Conservation (phyloP, 1,140 invertebrate genomes). For the Nephila pilipes region DNA sequence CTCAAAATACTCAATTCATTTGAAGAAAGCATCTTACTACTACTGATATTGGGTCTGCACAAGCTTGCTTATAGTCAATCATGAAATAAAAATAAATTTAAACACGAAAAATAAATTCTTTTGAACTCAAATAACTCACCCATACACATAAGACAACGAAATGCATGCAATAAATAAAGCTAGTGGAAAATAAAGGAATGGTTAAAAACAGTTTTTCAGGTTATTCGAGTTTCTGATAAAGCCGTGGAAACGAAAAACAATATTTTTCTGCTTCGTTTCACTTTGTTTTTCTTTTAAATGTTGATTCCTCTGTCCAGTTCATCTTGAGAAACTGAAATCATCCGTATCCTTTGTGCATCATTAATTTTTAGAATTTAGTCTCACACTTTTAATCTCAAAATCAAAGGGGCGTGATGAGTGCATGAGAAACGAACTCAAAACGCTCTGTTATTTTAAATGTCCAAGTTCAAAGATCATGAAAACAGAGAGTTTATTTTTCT, state of each 20-base stretch:
- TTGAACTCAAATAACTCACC: neutral
- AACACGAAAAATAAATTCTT: neutral
- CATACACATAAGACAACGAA: neutral
- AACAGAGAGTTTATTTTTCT: neutral
- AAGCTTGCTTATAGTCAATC: too few species aligned
- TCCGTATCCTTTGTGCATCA: conserved; percentile 9
- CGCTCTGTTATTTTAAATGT: neutral
- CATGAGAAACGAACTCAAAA: neutral
- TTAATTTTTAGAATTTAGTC: conserved; percentile 22
- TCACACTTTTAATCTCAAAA: conserved; percentile 1
- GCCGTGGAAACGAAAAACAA: neutral
- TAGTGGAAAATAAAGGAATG: neutral
- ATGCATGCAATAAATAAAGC: neutral
- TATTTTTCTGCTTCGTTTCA: neutral
- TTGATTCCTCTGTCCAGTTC: neutral
- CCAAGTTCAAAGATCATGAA: neutral
- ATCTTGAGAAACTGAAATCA: neutral
- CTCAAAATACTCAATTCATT: too few species aligned
- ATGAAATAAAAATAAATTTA: neutral
- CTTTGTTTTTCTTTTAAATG: neutral
- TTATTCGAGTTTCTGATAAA: neutral
- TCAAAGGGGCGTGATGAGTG: neutral
- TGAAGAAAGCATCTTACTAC: too few species aligned
- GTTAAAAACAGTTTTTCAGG: neutral
- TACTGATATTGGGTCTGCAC: too few species aligned